Percentiles rank a stretch among this genome's conserved stretches.
Conservation (phyloP, 2,888 invertebrate genomes). For the Dynastes hyllus region DNA sequence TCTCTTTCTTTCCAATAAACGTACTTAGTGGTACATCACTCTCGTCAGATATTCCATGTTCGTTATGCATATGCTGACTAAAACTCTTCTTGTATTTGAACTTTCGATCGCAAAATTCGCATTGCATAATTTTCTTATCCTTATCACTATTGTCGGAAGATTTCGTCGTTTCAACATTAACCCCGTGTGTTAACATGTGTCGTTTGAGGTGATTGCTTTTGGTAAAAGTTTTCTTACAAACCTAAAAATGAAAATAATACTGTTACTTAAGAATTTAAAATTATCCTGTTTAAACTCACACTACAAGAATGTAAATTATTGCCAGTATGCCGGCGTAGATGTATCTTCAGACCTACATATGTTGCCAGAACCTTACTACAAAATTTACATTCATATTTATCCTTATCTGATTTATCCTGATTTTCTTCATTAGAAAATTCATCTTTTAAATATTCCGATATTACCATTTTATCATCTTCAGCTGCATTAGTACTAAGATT, state of each 20-base stretch:
- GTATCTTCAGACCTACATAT: constrained; percentile 64
- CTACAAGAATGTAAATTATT: constrained; percentile 66
- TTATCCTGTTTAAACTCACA: constrained; percentile 57
- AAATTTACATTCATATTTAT: constrained; percentile 57
- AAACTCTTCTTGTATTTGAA: constrained; percentile 71
- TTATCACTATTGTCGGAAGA: constrained; percentile 22
- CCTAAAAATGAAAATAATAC: constrained; percentile 58
- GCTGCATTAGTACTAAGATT: constrained; percentile 41
- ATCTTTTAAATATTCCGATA: constrained; percentile 49
- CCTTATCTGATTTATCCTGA: constrained; percentile 26
- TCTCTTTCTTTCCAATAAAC: constrained; percentile 17
- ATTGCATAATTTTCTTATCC: constrained; percentile 64
- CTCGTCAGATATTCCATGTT: constrained; percentile 69
- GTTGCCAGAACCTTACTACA: constrained; percentile 56
- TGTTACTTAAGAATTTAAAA: constrained; percentile 9
- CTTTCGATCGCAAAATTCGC: constrained; percentile 71
- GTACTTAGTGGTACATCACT: constrained; percentile 55
- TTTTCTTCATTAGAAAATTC: constrained; percentile 48
- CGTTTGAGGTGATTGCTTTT: constrained; percentile 67
- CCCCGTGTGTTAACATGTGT: constrained; percentile 65
- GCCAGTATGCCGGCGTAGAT: constrained; percentile 66
- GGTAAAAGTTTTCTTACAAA: constrained; percentile 67
- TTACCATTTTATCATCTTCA: constrained; percentile 53
- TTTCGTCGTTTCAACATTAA: constrained; percentile 37
- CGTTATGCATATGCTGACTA: constrained; percentile 69